Conservation (phyloP, 2,797 vertebrate species). For the Dallia pectoralis region DNA sequence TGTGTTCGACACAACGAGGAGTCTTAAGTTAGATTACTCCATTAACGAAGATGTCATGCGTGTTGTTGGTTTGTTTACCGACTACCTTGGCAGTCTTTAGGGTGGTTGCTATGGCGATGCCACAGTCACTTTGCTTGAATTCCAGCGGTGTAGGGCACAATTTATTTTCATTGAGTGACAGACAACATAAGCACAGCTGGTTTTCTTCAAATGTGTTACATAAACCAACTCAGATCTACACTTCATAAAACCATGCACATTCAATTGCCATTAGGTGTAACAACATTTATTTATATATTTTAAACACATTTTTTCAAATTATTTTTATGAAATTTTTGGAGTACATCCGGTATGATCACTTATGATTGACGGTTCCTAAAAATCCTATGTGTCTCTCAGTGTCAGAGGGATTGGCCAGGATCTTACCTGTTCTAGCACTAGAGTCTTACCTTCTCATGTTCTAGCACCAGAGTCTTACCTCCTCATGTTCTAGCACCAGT, state of each 20-base stretch:
- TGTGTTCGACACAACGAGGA: slow-evolving; percentile 5
- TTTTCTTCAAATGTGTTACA: background rate
- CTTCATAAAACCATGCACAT: background rate
- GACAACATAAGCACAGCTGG: background rate
- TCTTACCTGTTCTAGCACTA: too few species aligned
- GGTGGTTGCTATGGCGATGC: slow-evolving; percentile 35
- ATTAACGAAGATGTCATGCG: slow-evolving; percentile 22
- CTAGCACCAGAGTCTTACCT: too few species aligned
- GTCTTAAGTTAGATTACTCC: slow-evolving; percentile 31
- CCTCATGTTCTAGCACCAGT: too few species aligned
- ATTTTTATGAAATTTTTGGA: background rate
- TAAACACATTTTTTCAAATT: background rate
- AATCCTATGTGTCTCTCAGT: too few species aligned
- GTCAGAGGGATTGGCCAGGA: too few species aligned
- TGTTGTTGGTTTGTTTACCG: slow-evolving; percentile 40
- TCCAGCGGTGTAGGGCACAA: slow-evolving; percentile 15
- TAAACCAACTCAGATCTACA: slow-evolving; percentile 5
- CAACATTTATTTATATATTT: too few species aligned
- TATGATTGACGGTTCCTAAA: too few species aligned
- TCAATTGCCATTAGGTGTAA: background rate
- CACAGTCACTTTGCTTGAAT: slow-evolving; percentile 25
- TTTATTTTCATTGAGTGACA: slow-evolving; percentile 6
- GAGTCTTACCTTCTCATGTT: too few species aligned
- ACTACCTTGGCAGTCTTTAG: slow-evolving; percentile 11
- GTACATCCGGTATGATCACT: too few species aligned